These are phyloP conservation scores for Trachurus trachurus DNA, from an alignment of 2,797 vertebrate species.

Conservation along the genomic window DNA sequence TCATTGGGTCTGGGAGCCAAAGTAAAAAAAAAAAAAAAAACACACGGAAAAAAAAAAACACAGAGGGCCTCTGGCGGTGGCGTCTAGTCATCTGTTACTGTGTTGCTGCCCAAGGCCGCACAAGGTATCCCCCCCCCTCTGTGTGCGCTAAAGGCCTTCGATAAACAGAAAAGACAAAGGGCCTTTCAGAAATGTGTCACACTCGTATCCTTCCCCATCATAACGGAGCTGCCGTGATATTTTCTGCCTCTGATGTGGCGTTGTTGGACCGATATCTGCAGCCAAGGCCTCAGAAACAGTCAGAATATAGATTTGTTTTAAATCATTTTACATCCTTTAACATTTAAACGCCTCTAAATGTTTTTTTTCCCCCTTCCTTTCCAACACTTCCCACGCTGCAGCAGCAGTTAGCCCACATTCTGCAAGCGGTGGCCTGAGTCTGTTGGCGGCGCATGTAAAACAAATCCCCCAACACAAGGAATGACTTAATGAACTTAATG, in stretches of 20 bases:
- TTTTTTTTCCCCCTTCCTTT: background rate
- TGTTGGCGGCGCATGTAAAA: slow-evolving; percentile 77
- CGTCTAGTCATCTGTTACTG: slow-evolving; percentile 82
- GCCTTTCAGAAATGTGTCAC: slow-evolving; percentile 71
- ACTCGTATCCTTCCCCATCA: slow-evolving; percentile 64
- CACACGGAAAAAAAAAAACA: background rate
- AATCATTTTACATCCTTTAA: too few relatives aligned
- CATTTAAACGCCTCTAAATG: too few relatives aligned
- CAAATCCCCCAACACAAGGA: slow-evolving; percentile 79
- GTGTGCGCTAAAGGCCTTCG: slow-evolving; percentile 67
- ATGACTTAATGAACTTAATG: slow-evolving; percentile 86
- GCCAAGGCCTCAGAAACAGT: slow-evolving; percentile 8
- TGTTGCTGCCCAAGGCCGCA: slow-evolving; percentile 70
- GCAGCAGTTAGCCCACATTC: slow-evolving; percentile 31
- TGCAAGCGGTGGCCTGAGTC: slow-evolving; percentile 41
- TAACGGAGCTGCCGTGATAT: slow-evolving; percentile 34
- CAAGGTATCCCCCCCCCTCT: slow-evolving; percentile 68
- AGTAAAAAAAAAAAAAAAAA: slow-evolving; percentile 17
- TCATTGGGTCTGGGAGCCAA: slow-evolving; percentile 79
- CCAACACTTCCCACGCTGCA: slow-evolving; percentile 3
- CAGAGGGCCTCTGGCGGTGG: slow-evolving; percentile 56
- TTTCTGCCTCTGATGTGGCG: slow-evolving; percentile 10
- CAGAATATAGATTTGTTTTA: background rate
- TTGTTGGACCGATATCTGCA: slow-evolving; percentile 23
- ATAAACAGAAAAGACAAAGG: slow-evolving; percentile 79